Conservation (phyloP, 35 echinoderm and acorn worm species). For the Heliocidaris tuberculata region DNA sequence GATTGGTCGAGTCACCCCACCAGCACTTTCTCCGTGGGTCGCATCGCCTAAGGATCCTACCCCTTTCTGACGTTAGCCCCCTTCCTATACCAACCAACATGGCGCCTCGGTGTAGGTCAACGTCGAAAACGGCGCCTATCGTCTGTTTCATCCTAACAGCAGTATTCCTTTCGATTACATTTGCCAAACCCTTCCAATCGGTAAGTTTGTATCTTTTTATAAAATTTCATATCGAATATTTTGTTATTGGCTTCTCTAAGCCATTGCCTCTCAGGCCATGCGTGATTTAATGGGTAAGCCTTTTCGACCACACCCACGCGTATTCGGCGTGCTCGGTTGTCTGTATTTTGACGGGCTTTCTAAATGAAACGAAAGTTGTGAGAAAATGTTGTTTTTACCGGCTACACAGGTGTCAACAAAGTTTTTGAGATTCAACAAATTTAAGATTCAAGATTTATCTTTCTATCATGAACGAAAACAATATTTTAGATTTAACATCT, state of each 20-base stretch:
- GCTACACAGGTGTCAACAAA: too few relatives aligned
- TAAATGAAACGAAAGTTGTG: not conserved
- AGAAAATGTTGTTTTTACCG: not conserved
- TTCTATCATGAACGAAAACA: not conserved
- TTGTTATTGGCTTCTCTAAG: not conserved
- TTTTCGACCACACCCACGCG: constrained; percentile 18
- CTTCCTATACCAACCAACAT: not conserved
- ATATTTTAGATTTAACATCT: not conserved
- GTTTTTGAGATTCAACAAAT: too few relatives aligned
- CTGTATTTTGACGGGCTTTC: not conserved
- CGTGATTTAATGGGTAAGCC: not conserved
- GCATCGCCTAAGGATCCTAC: not conserved
- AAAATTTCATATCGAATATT: not conserved
- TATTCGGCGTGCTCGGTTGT: not conserved
- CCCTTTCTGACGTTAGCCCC: not conserved
- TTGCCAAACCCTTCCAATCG: not conserved
- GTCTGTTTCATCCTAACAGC: not conserved
- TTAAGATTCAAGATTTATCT: too few relatives aligned
- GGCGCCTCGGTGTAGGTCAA: not conserved
- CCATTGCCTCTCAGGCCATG: not conserved
- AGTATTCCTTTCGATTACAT: not conserved
- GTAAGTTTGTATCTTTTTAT: not conserved
- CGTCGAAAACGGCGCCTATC: not conserved
- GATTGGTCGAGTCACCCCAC: not conserved
- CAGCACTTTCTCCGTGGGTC: not conserved